A percentile compares a stretch with the other conserved stretches of the same genome.
These are phyloP conservation scores for Apoderus coryli DNA, from an alignment of 2,888 invertebrate genomes.

Conservation along the genomic window DNA sequence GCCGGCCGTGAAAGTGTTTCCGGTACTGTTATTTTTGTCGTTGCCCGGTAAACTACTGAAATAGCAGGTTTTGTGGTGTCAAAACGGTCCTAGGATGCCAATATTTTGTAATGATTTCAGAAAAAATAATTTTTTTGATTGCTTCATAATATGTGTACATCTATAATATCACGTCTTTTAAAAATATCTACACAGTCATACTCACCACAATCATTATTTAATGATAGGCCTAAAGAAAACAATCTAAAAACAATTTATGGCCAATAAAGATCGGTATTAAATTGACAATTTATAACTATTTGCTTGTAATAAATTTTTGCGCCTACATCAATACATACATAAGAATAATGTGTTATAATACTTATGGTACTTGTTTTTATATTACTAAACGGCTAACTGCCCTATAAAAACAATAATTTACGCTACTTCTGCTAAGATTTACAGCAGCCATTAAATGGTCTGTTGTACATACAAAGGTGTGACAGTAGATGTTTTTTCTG, in stretches of 20 bases:
- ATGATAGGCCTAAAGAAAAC: constrained; percentile 10
- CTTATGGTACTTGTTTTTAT: constrained; percentile 16
- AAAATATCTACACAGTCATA: no score
- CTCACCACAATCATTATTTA: constrained; percentile 10
- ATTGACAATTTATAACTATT: constrained; percentile 20
- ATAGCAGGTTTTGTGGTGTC: no score
- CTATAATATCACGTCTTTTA: no score
- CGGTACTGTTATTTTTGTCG: no score
- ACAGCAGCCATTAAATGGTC: constrained; percentile 13
- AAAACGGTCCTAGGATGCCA: no score
- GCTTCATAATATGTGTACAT: no score
- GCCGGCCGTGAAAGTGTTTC: no score
- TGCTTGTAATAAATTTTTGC: constrained; percentile 18
- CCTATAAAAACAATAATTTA: constrained; percentile 18
- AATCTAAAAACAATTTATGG: constrained; percentile 15
- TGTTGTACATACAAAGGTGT: no score
- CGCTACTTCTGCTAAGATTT: constrained; percentile 14
- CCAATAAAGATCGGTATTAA: constrained; percentile 15
- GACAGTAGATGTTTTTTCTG: no score
- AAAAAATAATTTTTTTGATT: no score
- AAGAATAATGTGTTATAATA: constrained; percentile 10
- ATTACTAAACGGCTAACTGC: constrained; percentile 16
- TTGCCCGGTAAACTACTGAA: no score
- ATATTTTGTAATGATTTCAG: no score
- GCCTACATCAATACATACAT: constrained; percentile 13